Conservation (phyloP, 2,797 vertebrate genomes). For the Oreortyx pictus region DNA sequence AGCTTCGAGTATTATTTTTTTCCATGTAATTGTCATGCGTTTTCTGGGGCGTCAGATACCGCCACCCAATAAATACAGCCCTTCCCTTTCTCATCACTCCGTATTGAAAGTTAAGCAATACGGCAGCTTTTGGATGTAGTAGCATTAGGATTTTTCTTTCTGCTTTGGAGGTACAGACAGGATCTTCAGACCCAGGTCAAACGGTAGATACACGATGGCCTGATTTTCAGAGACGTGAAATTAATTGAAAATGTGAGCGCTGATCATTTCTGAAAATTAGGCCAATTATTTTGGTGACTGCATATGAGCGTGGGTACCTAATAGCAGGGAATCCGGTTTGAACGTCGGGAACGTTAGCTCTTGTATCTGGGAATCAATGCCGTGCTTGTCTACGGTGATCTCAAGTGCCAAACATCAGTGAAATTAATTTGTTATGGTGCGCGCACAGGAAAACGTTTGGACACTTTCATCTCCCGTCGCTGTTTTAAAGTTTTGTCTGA, state of each 20-base stretch:
- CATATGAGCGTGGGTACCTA: slow-evolving; percentile 55
- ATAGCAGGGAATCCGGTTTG: slow-evolving; percentile 25
- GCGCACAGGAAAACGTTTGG: slow-evolving; percentile 59
- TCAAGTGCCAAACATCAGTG: slow-evolving; percentile 36
- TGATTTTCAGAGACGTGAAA: slow-evolving; percentile 62
- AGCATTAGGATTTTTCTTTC: background rate
- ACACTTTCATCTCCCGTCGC: slow-evolving; percentile 45
- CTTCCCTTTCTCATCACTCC: background rate
- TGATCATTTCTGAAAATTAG: slow-evolving; percentile 61
- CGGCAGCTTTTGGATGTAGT: background rate
- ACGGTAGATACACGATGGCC: slow-evolving; percentile 46
- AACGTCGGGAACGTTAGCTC: slow-evolving; percentile 28
- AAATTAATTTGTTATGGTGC: slow-evolving; percentile 51
- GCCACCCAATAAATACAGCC: background rate
- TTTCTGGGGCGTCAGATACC: background rate
- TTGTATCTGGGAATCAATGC: slow-evolving; percentile 33
- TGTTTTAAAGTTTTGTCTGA: slow-evolving; percentile 23
- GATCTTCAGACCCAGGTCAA: slow-evolving; percentile 50
- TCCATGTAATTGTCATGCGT: background rate
- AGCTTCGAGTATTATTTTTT: background rate
- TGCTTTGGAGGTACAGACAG: background rate
- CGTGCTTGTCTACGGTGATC: slow-evolving; percentile 14
- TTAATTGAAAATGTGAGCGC: slow-evolving; percentile 63
- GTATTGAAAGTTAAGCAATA: background rate
- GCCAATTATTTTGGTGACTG: slow-evolving; percentile 67